These are phyloP conservation scores for Phrynocephalus versicolor DNA, from an alignment of 2,113 vertebrate species.

Conservation along the genomic window DNA sequence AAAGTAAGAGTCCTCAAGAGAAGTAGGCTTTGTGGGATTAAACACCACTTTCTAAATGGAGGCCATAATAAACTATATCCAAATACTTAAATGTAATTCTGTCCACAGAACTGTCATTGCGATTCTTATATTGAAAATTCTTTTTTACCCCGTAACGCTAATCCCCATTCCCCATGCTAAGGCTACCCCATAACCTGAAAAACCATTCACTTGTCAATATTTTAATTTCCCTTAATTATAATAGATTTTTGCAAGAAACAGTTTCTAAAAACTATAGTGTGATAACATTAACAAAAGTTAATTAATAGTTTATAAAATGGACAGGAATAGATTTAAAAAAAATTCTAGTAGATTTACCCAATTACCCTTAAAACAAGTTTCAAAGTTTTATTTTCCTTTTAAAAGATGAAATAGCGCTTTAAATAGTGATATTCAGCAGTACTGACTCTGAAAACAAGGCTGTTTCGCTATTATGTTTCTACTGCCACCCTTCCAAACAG, in stretches of 20 bases:
- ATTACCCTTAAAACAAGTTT: neutral
- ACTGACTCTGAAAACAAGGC: neutral
- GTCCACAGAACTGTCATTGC: constrained; percentile 42
- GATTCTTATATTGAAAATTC: constrained; percentile 28
- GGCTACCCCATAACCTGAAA: constrained; percentile 53
- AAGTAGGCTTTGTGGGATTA: constrained; percentile 48
- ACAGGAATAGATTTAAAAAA: neutral
- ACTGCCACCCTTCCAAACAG: neutral
- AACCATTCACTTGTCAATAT: constrained; percentile 43
- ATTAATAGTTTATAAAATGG: constrained; percentile 26
- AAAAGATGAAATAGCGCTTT: constrained; percentile 4
- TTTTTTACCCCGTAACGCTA: constrained; percentile 40
- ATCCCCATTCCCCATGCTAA: constrained; percentile 58
- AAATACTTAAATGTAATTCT: constrained; percentile 21
- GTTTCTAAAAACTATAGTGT: constrained; percentile 44
- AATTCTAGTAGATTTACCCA: neutral
- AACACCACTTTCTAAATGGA: constrained; percentile 42
- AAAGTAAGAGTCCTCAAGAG: constrained; percentile 46
- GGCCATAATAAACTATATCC: neutral
- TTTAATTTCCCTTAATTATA: constrained; percentile 64
- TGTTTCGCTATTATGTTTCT: neutral
- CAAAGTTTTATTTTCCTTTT: neutral
- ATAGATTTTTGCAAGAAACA: constrained; percentile 45
- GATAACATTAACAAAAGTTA: constrained; percentile 42
- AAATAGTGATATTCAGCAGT: neutral